Conservation (phyloP, 1,140 invertebrate genomes). For the Lucilia cuprina region DNA sequence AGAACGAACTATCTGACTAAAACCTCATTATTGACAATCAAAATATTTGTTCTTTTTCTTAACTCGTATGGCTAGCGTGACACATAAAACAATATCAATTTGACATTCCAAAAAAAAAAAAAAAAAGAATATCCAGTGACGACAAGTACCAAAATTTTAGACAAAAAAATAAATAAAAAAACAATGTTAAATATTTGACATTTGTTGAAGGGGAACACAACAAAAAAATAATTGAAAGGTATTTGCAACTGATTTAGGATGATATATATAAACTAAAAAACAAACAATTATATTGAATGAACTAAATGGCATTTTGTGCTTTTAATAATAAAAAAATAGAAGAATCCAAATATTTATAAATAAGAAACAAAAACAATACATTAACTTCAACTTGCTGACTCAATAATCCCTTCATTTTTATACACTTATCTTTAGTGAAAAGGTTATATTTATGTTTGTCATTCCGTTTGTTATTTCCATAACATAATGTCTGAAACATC, state of each 20-base stretch:
- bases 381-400: slow-evolving; percentile 1
- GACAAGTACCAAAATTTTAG: neutral
- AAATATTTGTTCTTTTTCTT: neutral
- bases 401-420: slow-evolving; percentile 22
- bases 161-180: neutral
- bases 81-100: slow-evolving; percentile 7
- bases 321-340: slow-evolving; percentile 15
- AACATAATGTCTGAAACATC: too few relatives aligned
- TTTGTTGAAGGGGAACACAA: neutral
- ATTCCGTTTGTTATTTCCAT: too few relatives aligned
- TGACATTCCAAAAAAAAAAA: slow-evolving; percentile 12
- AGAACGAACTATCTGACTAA: too few relatives aligned
- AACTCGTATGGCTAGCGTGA: neutral
- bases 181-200: slow-evolving; percentile 22
- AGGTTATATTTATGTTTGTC: too few relatives aligned
- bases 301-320: slow-evolving; percentile 5
- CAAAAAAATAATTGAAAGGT: slow-evolving; percentile 21
- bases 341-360: too few relatives aligned
- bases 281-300: neutral
- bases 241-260: slow-evolving; percentile 25
- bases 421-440: too few relatives aligned
- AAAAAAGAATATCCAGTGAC: neutral
- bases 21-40: too few relatives aligned
- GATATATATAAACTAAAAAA: slow-evolving; percentile 18
- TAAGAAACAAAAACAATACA: neutral